Evolutionary conservation across 2,888 invertebrate species (phyloP).

Genomic region (Macaria liturata): DNA sequence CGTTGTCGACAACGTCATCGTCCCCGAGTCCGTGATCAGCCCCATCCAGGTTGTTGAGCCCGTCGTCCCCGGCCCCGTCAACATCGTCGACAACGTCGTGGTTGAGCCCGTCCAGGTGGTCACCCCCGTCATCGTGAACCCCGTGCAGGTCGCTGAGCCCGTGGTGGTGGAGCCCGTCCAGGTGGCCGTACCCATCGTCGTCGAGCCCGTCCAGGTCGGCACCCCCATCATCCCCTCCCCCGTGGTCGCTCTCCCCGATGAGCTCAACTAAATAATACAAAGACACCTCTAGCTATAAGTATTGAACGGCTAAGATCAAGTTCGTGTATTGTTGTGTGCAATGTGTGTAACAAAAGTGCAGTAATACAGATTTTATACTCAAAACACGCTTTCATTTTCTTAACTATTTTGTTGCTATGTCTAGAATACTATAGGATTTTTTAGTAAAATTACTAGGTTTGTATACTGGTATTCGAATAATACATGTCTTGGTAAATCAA

Average conservation of each 20-base stretch:
- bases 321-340: too few relatives aligned
- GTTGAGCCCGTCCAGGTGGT: conserved; percentile 31
- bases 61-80: conserved; percentile 21
- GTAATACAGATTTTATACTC: too few relatives aligned
- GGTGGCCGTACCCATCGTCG: conserved; percentile 28
- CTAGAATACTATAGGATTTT: too few relatives aligned
- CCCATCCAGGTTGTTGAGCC: conserved; percentile 33
- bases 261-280: conserved; percentile 43
- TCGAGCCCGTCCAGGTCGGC: conserved; percentile 39
- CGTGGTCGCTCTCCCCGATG: conserved; percentile 49
- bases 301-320: too few relatives aligned
- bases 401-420: too few relatives aligned
- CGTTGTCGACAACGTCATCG: conserved; percentile 29
- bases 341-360: too few relatives aligned
- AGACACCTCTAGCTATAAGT: conserved; percentile 1
- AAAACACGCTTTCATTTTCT: too few relatives aligned
- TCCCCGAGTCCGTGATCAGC: conserved; percentile 28
- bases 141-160: conserved; percentile 24
- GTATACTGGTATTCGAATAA: too few relatives aligned
- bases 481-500: too few relatives aligned
- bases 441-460: too few relatives aligned
- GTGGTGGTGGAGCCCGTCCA: conserved; percentile 21
- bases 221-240: conserved; percentile 46
- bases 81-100: background rate
- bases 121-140: conserved; percentile 20